phyloP scores from a whole-genome alignment of 1,140 invertebrate genomes.

The Drosophila nigromelanica region DNA sequence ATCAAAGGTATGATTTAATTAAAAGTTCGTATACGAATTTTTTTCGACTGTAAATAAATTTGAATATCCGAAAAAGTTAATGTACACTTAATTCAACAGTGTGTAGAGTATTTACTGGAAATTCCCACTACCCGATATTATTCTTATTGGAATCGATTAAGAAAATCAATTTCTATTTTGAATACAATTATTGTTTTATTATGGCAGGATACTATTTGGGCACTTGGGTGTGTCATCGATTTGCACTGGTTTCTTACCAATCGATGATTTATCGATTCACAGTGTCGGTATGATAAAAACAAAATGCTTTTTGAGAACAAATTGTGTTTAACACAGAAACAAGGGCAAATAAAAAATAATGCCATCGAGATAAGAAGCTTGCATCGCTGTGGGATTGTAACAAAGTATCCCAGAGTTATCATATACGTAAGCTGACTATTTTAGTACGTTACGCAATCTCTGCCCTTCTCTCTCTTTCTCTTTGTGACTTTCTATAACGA shows the following conservation, averaged over 20 bases:
- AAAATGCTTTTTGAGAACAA: neutral
- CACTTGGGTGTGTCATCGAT: neutral
- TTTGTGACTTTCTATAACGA: neutral
- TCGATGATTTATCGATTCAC: neutral
- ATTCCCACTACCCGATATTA: no score
- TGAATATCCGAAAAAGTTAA: no score
- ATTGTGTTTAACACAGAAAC: neutral
- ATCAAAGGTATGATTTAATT: neutral
- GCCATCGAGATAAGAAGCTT: conserved; percentile 11
- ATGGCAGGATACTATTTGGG: neutral
- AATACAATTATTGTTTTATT: neutral
- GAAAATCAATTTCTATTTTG: neutral
- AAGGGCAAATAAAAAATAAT: conserved; percentile 12
- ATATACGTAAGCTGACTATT: conserved; percentile 6
- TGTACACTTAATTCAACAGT: no score
- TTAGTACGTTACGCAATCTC: conserved; percentile 32
- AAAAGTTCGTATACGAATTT: no score
- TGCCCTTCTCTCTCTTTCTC: neutral
- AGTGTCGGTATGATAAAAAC: neutral
- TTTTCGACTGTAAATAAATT: no score
- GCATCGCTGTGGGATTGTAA: conserved; percentile 28
- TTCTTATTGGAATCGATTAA: no score
- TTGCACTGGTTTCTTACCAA: neutral
- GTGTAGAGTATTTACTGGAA: no score
- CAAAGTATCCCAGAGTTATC: conserved; percentile 33